Percentiles rank a stretch among this genome's conserved stretches.
Conservation (phyloP, 2,888 invertebrate genomes). For the Yponomeuta sedellus region DNA sequence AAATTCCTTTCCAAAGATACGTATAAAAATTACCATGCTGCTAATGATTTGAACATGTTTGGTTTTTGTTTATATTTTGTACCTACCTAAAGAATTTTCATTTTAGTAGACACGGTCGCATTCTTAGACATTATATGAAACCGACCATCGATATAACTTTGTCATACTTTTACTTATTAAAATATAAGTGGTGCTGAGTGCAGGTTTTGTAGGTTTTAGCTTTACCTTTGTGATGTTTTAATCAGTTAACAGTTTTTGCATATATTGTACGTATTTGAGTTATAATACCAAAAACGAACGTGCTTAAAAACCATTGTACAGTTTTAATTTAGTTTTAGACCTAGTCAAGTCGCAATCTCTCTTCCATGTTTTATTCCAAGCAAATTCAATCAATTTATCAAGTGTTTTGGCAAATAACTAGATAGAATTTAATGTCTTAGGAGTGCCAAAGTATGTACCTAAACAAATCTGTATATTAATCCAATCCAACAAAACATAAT, state of each 20-base stretch:
- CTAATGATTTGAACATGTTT: constrained; percentile 14
- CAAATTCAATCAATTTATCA: constrained; percentile 16
- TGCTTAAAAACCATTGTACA: constrained; percentile 52
- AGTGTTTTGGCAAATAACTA: constrained; percentile 3
- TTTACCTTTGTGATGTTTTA: constrained; percentile 8
- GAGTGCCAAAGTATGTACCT: constrained; percentile 16
- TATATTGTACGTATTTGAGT: constrained; percentile 27
- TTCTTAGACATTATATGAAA: not conserved
- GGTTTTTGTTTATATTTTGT: not conserved
- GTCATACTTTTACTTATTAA: constrained; percentile 1
- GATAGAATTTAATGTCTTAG: constrained; percentile 4
- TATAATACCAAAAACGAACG: constrained; percentile 61
- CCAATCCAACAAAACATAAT: constrained; percentile 1
- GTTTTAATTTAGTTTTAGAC: constrained; percentile 44
- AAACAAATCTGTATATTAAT: constrained; percentile 1
- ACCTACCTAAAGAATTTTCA: not conserved
- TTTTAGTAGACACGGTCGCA: constrained; percentile 1
- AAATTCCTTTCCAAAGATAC: constrained; percentile 28
- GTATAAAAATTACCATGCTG: constrained; percentile 27
- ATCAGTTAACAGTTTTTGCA: not conserved
- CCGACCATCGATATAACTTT: constrained; percentile 16
- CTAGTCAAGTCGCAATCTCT: constrained; percentile 45
- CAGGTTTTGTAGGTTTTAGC: constrained; percentile 25
- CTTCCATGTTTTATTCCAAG: constrained; percentile 12
- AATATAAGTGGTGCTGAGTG: constrained; percentile 31